phyloP scores from a whole-genome alignment of 2,888 invertebrate species.

The Hanleya hanleyi region DNA sequence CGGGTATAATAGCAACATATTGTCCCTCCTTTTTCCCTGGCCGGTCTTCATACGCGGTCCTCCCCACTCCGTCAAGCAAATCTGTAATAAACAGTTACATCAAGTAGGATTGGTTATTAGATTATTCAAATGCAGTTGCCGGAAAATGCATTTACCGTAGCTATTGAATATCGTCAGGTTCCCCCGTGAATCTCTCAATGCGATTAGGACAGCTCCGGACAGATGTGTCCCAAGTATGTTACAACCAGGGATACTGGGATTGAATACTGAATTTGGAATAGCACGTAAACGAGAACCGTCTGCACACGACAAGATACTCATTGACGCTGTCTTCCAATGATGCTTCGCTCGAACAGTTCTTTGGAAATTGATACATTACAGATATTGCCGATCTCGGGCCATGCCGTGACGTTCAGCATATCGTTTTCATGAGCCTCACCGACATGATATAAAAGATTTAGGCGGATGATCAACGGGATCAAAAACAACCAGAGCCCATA shows the following conservation, averaged over 20 bases:
- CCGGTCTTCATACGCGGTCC: no score
- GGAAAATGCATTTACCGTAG: slow-evolving; percentile 10
- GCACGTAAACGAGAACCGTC: not conserved
- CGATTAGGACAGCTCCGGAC: not conserved
- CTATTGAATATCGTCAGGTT: not conserved
- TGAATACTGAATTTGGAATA: not conserved
- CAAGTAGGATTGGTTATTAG: slow-evolving; percentile 4
- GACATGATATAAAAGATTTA: no score
- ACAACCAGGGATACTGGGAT: not conserved
- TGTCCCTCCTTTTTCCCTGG: no score
- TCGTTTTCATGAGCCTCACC: no score
- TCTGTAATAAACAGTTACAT: slow-evolving; percentile 7
- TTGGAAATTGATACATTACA: no score
- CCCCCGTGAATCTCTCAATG: not conserved
- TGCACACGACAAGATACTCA: not conserved
- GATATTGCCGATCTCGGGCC: no score
- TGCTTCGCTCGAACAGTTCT: no score
- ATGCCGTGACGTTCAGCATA: no score
- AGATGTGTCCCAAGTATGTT: not conserved
- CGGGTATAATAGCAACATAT: no score
- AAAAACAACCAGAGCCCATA: no score
- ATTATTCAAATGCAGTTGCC: slow-evolving; percentile 9
- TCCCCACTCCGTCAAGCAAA: not conserved
- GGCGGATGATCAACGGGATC: no score
- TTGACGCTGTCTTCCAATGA: no score